Base-by-base conservation (phyloP, 2,113 vertebrate genomes). In the Gobiocypris rarus region DNA sequence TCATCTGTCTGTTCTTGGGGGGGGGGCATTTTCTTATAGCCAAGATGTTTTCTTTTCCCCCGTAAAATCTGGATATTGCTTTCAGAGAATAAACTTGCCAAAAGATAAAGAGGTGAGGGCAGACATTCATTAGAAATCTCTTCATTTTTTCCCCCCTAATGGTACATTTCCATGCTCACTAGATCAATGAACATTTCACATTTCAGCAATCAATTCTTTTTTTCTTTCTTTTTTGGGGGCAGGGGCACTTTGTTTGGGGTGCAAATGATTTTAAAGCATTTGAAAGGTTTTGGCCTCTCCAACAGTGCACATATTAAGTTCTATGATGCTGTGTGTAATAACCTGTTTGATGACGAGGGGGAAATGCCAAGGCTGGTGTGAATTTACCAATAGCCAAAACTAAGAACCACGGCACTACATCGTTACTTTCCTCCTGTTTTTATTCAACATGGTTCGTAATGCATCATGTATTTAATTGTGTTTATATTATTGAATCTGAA, bases 401-500 rank as follows among this genome's bases (percentile, higher is more conserved):
- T 15, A 9, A 28, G 61, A 81, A 45, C 24, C 43, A 28, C 19
- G 26, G 31, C 22, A n/a, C 26, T 80, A 43, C 70, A 56, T 65
- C 61, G 70, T 73, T 83, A 63, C 22, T 84, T 88, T 86, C 59
- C 75, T 77, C 86, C 75, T 31, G 69, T 87, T 86, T 85, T 86
- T 86, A 83, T 85, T 82, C 70, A 63, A 71, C 80, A 79, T 87
- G 76, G 75, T 87, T 86, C 75, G 81, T 81, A 28, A 85, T 81
- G 82, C 67, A 77, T 17, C 56, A 50, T 26, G 75, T 26, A 58
- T 90, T 81, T 88, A 86, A 85, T 86, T 89, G 86, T 88, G 85
- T 89, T 88, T 89, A 89, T 89, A 88, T 87, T 34, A 78, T 87
- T 83, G 54, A 86, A 59, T 73, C 58, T 38, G 77, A 83, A 83